phyloP scores from a whole-genome alignment of 2,888 invertebrate genomes.

The Parthenolecanium corni region DNA sequence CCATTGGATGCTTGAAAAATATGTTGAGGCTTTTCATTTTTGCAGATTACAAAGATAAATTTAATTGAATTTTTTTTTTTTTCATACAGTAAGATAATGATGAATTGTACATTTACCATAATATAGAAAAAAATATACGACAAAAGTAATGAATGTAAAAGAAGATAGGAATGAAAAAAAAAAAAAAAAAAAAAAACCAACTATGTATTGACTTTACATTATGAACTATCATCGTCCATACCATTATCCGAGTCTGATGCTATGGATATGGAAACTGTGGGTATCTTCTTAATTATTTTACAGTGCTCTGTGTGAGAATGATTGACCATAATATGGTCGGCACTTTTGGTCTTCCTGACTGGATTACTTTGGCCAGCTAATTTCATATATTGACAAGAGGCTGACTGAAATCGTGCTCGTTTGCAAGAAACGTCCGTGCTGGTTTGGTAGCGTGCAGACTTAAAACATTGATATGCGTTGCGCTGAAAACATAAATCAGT shows the following conservation, averaged over 20 bases:
- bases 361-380: conserved; percentile 12
- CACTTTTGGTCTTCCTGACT: conserved; percentile 30
- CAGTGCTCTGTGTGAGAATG: conserved; percentile 18
- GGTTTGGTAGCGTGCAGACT: conserved; percentile 7
- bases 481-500: conserved; percentile 3
- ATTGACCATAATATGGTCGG: conserved; percentile 26
- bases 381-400: conserved; percentile 20
- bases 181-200: too few relatives aligned
- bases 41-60: too few relatives aligned
- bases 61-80: too few relatives aligned
- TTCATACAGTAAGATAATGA: too few relatives aligned
- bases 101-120: too few relatives aligned
- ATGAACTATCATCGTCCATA: conserved; percentile 15
- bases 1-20: too few relatives aligned
- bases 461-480: conserved; percentile 10
- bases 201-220: not conserved
- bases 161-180: too few relatives aligned
- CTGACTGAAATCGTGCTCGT: conserved; percentile 20
- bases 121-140: too few relatives aligned
- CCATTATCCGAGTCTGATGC: conserved; percentile 31
- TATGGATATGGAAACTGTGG: conserved; percentile 32
- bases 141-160: too few relatives aligned
- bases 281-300: conserved; percentile 22
- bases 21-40: too few relatives aligned
- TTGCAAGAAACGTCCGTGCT: conserved; percentile 9